A percentile compares a stretch with the other conserved stretches of the same genome.
Conservation (phyloP, 2,797 vertebrate species). For the Girardinus metallicus region DNA sequence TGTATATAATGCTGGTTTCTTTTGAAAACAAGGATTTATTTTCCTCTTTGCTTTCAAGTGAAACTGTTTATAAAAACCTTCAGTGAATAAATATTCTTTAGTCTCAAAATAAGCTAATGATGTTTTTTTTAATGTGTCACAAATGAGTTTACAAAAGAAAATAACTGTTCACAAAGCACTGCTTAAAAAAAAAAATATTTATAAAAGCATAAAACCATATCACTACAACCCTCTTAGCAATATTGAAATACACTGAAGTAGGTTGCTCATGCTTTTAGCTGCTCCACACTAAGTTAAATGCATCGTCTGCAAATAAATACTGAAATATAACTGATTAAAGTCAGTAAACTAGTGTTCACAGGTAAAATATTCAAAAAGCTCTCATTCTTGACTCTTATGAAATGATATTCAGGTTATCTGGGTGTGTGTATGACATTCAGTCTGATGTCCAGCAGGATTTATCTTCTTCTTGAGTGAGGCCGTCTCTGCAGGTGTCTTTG, state of each 20-base stretch:
- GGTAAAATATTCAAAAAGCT: neutral
- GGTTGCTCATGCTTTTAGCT: slow-evolving; percentile 6
- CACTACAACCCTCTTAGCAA: neutral
- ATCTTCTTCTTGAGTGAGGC: slow-evolving; percentile 71
- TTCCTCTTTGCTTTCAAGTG: neutral
- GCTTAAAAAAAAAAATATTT: slow-evolving; percentile 25
- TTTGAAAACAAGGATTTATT: neutral
- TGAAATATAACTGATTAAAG: neutral
- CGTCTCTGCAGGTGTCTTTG: slow-evolving; percentile 68
- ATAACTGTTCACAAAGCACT: slow-evolving; percentile 8
- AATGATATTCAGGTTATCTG: slow-evolving; percentile 12
- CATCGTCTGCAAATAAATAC: neutral
- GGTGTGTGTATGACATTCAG: neutral
- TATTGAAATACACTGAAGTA: slow-evolving; percentile 7
- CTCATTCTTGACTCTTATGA: neutral
- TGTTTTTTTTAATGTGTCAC: slow-evolving; percentile 48
- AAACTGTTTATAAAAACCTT: neutral
- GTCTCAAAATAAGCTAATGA: slow-evolving; percentile 1
- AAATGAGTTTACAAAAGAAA: slow-evolving; percentile 31
- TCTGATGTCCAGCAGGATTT: slow-evolving; percentile 22
- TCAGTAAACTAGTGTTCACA: neutral
- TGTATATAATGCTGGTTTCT: neutral
- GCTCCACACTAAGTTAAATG: slow-evolving; percentile 10
- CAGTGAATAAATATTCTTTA: neutral
- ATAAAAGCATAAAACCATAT: slow-evolving; percentile 37